Evolutionary conservation across 2,797 vertebrate genomes (phyloP).

Genomic region (Halcyon leucocephala): DNA sequence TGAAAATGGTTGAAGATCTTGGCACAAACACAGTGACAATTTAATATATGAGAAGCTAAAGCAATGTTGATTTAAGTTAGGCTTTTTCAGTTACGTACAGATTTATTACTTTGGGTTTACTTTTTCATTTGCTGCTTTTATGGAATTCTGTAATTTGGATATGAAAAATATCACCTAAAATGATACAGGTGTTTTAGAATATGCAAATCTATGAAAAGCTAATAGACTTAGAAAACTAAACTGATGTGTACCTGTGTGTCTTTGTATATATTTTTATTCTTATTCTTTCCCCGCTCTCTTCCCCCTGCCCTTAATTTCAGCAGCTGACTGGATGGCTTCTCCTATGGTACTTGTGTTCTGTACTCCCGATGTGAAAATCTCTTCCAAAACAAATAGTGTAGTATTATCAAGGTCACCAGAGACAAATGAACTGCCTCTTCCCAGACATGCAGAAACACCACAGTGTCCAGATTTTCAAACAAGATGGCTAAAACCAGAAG

Average conservation of each 20-base stretch:
- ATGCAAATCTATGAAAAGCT: neutral
- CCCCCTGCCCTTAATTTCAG: neutral
- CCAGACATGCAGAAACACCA: constrained; percentile 58
- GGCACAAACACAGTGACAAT: neutral
- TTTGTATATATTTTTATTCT: neutral
- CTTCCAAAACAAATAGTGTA: constrained; percentile 53
- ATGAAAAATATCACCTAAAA: neutral
- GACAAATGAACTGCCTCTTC: neutral
- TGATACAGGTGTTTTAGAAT: neutral
- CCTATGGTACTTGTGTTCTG: constrained; percentile 83
- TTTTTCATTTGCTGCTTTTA: neutral
- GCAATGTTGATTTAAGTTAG: neutral
- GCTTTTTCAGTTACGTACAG: neutral
- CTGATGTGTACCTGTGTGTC: accelerated
- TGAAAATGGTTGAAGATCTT: neutral
- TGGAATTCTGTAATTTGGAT: neutral
- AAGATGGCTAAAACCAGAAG: constrained; percentile 73
- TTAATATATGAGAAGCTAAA: neutral
- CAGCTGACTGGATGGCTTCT: constrained; percentile 67
- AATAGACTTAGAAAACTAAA: neutral
- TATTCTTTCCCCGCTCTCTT: neutral
- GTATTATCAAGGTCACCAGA: constrained; percentile 26
- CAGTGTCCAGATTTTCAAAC: constrained; percentile 80
- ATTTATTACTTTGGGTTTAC: neutral
- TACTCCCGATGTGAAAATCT: constrained; percentile 85